Evolutionary conservation across 2,797 vertebrate genomes (phyloP).

Genomic region (Sebastes elongatus): DNA sequence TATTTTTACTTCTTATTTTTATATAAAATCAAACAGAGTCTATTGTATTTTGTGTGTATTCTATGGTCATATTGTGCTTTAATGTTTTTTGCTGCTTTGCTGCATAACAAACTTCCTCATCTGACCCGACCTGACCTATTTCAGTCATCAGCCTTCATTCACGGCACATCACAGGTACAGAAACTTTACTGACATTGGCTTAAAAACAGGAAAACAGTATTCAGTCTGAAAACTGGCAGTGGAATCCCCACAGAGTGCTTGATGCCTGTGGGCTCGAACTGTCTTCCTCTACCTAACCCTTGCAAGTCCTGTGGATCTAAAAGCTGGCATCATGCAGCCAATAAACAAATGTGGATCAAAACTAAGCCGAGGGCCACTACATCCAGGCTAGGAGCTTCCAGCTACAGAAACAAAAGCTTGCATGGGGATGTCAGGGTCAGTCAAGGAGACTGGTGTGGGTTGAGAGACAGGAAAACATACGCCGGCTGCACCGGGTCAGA

Average conservation of each 20-base stretch:
- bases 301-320: constrained; percentile 2
- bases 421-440: constrained; percentile 20
- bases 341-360: constrained; percentile 15
- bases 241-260: neutral
- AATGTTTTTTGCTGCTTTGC: neutral
- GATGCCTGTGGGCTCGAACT: neutral
- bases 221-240: constrained; percentile 5
- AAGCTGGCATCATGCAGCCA: neutral
- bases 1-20: neutral
- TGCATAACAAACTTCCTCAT: neutral
- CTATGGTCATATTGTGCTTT: neutral
- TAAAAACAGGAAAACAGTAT: neutral
- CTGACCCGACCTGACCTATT: neutral
- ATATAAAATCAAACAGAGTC: neutral
- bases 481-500: constrained; percentile 12
- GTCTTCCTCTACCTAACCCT: neutral
- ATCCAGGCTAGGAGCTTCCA: constrained; percentile 5
- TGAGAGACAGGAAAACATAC: constrained; percentile 27
- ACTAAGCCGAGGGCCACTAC: neutral
- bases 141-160: neutral
- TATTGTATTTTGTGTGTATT: neutral
- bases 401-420: constrained; percentile 13
- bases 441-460: constrained; percentile 16
- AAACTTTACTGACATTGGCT: neutral
- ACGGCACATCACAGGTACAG: neutral